phyloP scores from a whole-genome alignment of 2,888 invertebrate genomes.

The Allophyes oxyacanthae region DNA sequence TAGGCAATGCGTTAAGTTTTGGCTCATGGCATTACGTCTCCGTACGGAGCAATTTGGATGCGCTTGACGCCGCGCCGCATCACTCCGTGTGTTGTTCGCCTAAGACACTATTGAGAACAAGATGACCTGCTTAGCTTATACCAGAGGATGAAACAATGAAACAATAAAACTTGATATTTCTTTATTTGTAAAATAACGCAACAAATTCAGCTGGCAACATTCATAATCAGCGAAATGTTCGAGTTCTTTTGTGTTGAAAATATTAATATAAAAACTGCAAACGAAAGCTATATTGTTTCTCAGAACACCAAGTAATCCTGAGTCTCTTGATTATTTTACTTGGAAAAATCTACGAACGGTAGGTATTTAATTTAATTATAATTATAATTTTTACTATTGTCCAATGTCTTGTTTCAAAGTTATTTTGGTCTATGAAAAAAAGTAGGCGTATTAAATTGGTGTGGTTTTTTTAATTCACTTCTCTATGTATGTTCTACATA shows the following conservation, averaged over 20 bases:
- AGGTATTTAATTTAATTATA: not conserved
- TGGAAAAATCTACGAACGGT: conserved; percentile 13
- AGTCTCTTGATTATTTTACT: conserved; percentile 28
- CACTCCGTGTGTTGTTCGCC: too few relatives aligned
- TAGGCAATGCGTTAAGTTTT: too few relatives aligned
- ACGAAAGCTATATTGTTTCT: conserved; percentile 45
- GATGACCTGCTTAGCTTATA: too few relatives aligned
- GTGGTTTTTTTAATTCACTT: not conserved
- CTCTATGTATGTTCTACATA: not conserved
- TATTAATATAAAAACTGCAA: conserved; percentile 39
- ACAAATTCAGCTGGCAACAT: conserved; percentile 11
- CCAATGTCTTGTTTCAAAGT: not conserved
- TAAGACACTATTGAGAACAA: too few relatives aligned
- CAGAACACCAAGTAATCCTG: conserved; percentile 23
- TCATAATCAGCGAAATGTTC: conserved; percentile 35
- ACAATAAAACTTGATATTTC: conserved; percentile 12
- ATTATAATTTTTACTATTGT: conserved; percentile 2
- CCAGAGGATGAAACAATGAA: too few relatives aligned
- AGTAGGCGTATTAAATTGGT: not conserved
- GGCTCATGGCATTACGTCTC: too few relatives aligned
- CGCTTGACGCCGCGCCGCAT: too few relatives aligned
- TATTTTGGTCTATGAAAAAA: not conserved
- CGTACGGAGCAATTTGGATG: too few relatives aligned
- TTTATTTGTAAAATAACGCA: conserved; percentile 13
- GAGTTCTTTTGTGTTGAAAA: conserved; percentile 41